Base-by-base conservation (phyloP, 2,888 invertebrate species). In the Agonopterix subpropinquella region DNA sequence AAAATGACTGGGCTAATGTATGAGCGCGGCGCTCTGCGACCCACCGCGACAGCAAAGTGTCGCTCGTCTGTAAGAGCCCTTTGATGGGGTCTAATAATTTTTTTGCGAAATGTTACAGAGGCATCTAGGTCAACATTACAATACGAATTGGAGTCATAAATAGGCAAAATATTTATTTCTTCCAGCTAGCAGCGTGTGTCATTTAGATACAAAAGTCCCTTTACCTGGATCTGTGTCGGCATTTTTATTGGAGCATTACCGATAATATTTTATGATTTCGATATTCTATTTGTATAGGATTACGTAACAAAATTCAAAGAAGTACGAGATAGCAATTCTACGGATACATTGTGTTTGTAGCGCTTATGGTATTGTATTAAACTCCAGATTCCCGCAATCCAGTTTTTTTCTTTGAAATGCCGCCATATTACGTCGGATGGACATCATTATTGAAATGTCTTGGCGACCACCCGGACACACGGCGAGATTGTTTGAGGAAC, bases 401-500 rank as follows among this genome's bases (percentile, higher is more conserved):
- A 58, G 76, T 83, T 77, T 76, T 76, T 82, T 81, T 69, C 63
- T 57, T 62, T 67, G 64, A 70, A 67, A 65, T 58, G 69, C 71
- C 71, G 72, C 64, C 71, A 69, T 62, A 70, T 78, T 78, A 76
- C 76, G 74, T 76, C 74, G 76, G 70, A 63, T 64, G 65, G 61
- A 69, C 62, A 70, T 77, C 79, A 80, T 84, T 82, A 82, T 81
- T 79, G 77, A 72, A 79, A 73, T 71, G 74, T 80, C 73, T 73
- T 64, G 60, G 62, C 71, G 84, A 80, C 85, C 86, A 84, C 83
- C 84, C 83, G 78, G 77, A 79, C 79, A 78, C 65, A 82, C 77
- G 57, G 79, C 54, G 63, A 54, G 54, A 59, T 59, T 64, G 68
- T 68, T 70, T 57, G 59, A 56, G 67, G 62, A 73, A 71, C 75